Conservation (phyloP, 2,888 invertebrate genomes). For the Drosophila cracens region DNA sequence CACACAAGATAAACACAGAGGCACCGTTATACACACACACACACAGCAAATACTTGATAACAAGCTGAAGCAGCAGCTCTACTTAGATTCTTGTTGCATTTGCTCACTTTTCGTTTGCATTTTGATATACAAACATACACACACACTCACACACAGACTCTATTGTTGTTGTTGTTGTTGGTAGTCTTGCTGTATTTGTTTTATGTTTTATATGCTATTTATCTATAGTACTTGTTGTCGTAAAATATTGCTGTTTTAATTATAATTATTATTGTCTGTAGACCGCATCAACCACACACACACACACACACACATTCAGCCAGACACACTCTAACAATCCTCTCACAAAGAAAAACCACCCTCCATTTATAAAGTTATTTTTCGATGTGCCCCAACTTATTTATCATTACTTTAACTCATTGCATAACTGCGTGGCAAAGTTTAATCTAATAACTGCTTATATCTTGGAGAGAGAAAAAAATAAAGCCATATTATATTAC, state of each 20-base stretch:
- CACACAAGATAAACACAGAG: slow-evolving; percentile 31
- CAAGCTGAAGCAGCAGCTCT: slow-evolving; percentile 20
- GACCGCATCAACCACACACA: slow-evolving; percentile 36
- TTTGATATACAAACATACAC: slow-evolving; percentile 25
- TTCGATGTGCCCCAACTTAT: slow-evolving; percentile 21
- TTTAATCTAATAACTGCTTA: slow-evolving; percentile 11
- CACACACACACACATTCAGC: slow-evolving; percentile 14
- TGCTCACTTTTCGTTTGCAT: slow-evolving; percentile 57
- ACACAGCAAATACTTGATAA: slow-evolving; percentile 22
- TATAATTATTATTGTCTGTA: slow-evolving; percentile 53
- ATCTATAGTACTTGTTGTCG: slow-evolving; percentile 65
- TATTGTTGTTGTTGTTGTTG: slow-evolving; percentile 61
- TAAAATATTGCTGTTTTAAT: slow-evolving; percentile 65
- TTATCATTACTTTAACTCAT: slow-evolving; percentile 16
- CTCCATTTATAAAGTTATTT: slow-evolving; percentile 43
- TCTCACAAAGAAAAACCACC: slow-evolving; percentile 17
- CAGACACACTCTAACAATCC: slow-evolving; percentile 20
- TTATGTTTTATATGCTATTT: slow-evolving; percentile 51
- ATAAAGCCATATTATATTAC: slow-evolving; percentile 25
- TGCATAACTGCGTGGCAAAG: slow-evolving; percentile 43
- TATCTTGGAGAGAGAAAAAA: background rate
- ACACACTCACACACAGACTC: slow-evolving; percentile 15
- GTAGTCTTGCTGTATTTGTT: slow-evolving; percentile 66
- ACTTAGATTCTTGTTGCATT: slow-evolving; percentile 41
- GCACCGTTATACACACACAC: slow-evolving; percentile 8